These are phyloP conservation scores for Graphium colonna DNA, from an alignment of 2,888 invertebrate genomes.

Conservation along the genomic window DNA sequence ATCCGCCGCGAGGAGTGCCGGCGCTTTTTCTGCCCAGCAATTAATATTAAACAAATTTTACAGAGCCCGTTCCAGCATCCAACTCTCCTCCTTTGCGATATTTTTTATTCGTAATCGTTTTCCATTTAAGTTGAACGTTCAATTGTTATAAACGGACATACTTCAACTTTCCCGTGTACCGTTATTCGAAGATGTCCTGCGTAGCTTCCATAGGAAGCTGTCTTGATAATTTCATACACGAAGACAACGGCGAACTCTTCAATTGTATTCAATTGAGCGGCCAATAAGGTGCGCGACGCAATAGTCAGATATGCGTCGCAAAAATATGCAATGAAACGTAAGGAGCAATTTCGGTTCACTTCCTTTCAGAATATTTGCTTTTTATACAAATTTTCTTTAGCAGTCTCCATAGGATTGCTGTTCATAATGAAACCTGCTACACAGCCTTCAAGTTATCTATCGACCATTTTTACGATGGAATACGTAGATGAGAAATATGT, in stretches of 20 bases:
- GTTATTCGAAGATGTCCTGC: not conserved
- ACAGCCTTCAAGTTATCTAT: too few species aligned
- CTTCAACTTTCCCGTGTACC: constrained; percentile 2
- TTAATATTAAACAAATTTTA: constrained; percentile 25
- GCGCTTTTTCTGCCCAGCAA: constrained; percentile 14
- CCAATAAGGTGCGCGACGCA: constrained; percentile 20
- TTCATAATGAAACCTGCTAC: too few species aligned
- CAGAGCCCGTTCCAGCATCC: constrained; percentile 5
- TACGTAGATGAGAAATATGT: not conserved
- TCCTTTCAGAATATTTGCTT: too few species aligned
- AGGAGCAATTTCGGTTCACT: too few species aligned
- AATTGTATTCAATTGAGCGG: constrained; percentile 27
- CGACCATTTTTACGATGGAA: not conserved
- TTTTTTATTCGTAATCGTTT: constrained; percentile 16
- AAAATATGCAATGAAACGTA: constrained; percentile 4
- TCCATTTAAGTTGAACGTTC: constrained; percentile 9
- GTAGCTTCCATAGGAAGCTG: constrained; percentile 11
- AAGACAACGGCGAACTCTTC: constrained; percentile 20
- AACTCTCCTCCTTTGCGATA: constrained; percentile 4
- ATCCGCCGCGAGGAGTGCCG: constrained; percentile 10
- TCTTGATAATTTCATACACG: constrained; percentile 20
- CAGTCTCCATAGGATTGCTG: too few species aligned
- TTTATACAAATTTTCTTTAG: too few species aligned
- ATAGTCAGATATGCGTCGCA: constrained; percentile 8
- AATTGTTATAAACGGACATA: not conserved